Base-by-base conservation (phyloP, 1,140 invertebrate genomes). In the Pseudomyrmex flavicornis region DNA sequence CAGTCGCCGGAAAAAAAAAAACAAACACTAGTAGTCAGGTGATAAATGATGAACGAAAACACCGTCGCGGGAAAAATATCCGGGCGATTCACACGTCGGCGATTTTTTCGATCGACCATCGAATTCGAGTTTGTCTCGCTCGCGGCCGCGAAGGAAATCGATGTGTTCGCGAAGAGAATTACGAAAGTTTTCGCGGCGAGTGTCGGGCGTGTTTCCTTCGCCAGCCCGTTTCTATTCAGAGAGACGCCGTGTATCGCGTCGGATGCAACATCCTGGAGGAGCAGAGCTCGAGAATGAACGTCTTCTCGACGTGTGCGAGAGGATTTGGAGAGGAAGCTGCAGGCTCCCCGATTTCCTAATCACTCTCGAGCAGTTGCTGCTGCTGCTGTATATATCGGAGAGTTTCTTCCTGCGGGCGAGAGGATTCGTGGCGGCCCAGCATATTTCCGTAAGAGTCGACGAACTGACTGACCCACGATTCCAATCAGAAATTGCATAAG, bases 391-490 rank as follows among this genome's bases (percentile, higher is more conserved):
- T 3, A 2, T 3, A 61, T 74, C 35, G 35, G 35, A 4, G 35
- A 35, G 65, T 86, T 86, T 26, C 84, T 86, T 87, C 79, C 85
- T 85, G 70, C 22, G 54, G 50, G 13, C 52, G 52, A 74, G 59
- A 86, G 66, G 66, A 72, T 85, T 35, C 84, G 56, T 50, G 7
- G 68, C 46, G 15, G 76, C 61, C 35, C 7, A 35, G 63, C 69
- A 75, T 69, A 50, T 61, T 82, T 46, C 85, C 54, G 63, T 62
- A 59, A 82, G 54, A 85, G 50, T 75, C 63, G 61, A 61, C 66
- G 84, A 76, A 85, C 84, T 86, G 77, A 83, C 46, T 76, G 86
- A 87, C 84, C 80, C 85, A 76, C 61, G 86, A 83, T 87, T 83
- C 84, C 79, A 82, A 83, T 87, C 83, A 69, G 35, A 73, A 61